phyloP scores from a whole-genome alignment of 1,140 invertebrate genomes.

The Drosophila leontia region DNA sequence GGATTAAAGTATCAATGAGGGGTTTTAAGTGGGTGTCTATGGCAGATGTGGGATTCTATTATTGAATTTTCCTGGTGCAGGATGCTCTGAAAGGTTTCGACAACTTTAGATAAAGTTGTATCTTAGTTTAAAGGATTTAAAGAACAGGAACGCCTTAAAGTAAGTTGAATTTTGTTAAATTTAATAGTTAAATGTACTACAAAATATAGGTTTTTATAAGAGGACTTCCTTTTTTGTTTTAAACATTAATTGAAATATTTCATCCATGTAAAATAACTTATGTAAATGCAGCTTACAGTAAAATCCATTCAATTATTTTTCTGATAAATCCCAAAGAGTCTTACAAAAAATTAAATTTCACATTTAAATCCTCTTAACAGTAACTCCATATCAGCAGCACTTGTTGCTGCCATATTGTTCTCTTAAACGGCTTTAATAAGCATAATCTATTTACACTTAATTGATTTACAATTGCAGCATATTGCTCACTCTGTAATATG shows the following conservation, averaged over 20 bases:
- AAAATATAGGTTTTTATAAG: too few relatives aligned
- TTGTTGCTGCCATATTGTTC: neutral
- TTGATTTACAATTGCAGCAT: constrained; percentile 7
- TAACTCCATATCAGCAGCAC: too few relatives aligned
- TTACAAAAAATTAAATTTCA: neutral
- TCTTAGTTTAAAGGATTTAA: neutral
- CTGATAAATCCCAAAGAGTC: neutral
- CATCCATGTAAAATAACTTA: too few relatives aligned
- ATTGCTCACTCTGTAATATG: constrained; percentile 7
- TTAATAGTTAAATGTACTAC: neutral
- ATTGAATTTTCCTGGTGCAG: neutral
- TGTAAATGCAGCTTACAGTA: neutral
- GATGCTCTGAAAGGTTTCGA: neutral
- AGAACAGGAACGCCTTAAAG: neutral
- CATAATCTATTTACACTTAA: constrained; percentile 12
- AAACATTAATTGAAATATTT: neutral
- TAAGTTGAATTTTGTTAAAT: neutral
- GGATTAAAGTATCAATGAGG: constrained; percentile 22
- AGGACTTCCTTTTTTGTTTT: neutral
- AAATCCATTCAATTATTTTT: neutral
- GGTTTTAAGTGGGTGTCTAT: neutral
- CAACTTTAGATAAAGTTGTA: neutral
- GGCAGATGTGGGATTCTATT: neutral
- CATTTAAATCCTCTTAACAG: neutral
- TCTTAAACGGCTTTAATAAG: constrained; percentile 8